A percentile compares a stretch with the other conserved stretches of the same genome.
Evolutionary conservation across 2,113 vertebrate genomes (phyloP).

Genomic region (Elachura formosa): DNA sequence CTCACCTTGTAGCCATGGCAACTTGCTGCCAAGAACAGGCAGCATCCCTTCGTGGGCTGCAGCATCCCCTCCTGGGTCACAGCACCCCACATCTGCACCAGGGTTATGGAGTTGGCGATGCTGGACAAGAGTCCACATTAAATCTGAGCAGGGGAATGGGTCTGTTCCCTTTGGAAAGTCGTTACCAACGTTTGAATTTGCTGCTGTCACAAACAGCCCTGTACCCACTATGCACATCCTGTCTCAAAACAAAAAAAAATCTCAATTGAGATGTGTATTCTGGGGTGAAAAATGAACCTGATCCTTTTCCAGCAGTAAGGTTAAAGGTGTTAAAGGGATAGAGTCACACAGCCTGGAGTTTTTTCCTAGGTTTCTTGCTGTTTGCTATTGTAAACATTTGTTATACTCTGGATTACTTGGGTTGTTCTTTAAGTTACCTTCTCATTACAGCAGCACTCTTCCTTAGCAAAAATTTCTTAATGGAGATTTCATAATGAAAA

Average conservation of each 20-base stretch:
- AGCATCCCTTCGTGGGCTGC: neutral
- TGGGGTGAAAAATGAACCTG: neutral
- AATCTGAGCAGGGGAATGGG: neutral
- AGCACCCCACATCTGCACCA: rapidly evolving
- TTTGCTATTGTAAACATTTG: neutral
- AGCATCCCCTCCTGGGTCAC: neutral
- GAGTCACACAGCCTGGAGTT: neutral
- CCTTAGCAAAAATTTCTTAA: neutral
- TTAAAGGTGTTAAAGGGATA: neutral
- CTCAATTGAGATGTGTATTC: neutral
- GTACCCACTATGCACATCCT: neutral
- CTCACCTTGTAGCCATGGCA: slow-evolving; percentile 70
- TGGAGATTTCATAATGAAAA: neutral
- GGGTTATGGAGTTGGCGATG: neutral
- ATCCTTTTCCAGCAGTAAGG: neutral
- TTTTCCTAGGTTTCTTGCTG: neutral
- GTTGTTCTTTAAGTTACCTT: neutral
- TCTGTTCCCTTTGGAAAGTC: neutral
- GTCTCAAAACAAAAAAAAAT: neutral
- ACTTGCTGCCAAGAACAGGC: slow-evolving; percentile 47
- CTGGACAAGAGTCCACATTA: neutral
- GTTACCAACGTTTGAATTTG: neutral
- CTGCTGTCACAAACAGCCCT: neutral
- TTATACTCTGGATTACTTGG: rapidly evolving
- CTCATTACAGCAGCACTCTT: neutral